Evolutionary conservation across 2,113 vertebrate species (phyloP).

Genomic region (Murina feae): DNA sequence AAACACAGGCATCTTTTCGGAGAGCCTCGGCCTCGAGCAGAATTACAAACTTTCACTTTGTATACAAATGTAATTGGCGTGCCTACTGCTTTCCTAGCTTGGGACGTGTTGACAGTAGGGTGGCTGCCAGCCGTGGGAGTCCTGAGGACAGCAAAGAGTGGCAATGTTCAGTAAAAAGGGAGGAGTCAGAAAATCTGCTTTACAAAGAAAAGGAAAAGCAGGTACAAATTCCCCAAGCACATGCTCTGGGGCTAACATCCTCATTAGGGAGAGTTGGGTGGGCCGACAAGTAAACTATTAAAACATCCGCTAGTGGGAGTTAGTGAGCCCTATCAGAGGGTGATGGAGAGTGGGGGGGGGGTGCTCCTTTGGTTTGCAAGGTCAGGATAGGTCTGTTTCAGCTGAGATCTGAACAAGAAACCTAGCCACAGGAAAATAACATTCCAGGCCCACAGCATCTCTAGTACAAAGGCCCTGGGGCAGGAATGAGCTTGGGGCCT

Average conservation of each 20-base stretch:
- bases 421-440: neutral
- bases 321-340: neutral
- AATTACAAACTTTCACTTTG: neutral
- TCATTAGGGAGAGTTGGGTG: neutral
- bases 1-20: neutral
- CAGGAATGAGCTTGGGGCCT: neutral
- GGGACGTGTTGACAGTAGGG: neutral
- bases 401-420: neutral
- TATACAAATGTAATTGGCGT: neutral
- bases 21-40: neutral
- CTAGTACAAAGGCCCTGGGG: conserved; percentile 16
- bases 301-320: neutral
- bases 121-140: neutral
- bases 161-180: neutral
- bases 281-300: neutral
- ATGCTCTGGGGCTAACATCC: neutral
- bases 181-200: neutral
- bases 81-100: neutral
- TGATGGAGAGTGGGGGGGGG: neutral
- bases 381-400: neutral
- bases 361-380: neutral
- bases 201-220: neutral
- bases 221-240: neutral
- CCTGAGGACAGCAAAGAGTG: neutral
- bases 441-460: neutral